Evolutionary conservation across 2,888 invertebrate genomes (phyloP), one percentile per base, ranked within the genome.

Genomic region (Punctoribates punctum): DNA sequence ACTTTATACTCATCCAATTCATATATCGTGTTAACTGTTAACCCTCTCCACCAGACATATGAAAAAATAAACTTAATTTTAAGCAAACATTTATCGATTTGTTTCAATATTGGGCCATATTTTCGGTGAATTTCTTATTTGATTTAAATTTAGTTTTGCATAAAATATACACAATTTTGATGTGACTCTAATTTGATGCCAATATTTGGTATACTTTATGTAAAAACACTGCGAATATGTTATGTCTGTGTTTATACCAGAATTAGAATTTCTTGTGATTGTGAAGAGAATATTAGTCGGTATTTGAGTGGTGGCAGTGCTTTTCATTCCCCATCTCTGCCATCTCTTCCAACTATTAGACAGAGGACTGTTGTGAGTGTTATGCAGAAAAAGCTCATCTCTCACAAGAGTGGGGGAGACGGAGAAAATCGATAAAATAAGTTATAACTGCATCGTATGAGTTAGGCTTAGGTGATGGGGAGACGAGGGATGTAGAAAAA

Each of bases 381-480:
- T 20, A 13, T 62, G 62, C 62, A 62, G 62, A 62, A 67, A 67
- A 67, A 65, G 20, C 67, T 67, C 29, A 67, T 67, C 67, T 38
- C 29, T 38, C 20, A 38, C 20, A 38, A 67, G 29, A 62, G 38
- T 9, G 67, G 38, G 27, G n/a, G 67, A 67, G 67, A 38, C 11
- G 17, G 20, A 67, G 29, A 62, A 67, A 67, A 67, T 67, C 67
- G 67, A 67, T 67, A 67, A 34, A 62, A 62, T 38, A 67, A 67
- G 38, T 38, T 67, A 67, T 67, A 67, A 67, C 29, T 60, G 8
- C n/a, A 42, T 67, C 8, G 20, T 38, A 67, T 25, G 11, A 38
- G 67, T 67, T 9, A 38, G 67, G 67, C 67, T 67, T 67, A 67
- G 67, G 67, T 67, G 67, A 20, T 38, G 42, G 42, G 67, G 67